Evolutionary conservation across 2,888 invertebrate genomes (phyloP).

Genomic region (Drosophila meridionalis): DNA sequence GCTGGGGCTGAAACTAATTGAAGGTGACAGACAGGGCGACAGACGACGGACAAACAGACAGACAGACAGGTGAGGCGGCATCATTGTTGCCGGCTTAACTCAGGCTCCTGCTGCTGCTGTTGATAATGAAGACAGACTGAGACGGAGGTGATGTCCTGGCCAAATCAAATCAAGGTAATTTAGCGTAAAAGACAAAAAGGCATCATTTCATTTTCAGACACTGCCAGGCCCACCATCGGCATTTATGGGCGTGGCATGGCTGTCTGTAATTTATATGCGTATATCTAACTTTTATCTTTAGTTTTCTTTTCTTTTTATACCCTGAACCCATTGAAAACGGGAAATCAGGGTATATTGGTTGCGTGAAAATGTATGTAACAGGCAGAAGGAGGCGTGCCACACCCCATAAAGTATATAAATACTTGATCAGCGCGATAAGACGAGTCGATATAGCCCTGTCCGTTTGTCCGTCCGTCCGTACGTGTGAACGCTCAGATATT

Average conservation of each 20-base stretch:
- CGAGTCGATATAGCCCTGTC: too few relatives aligned
- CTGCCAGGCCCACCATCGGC: conserved; percentile 5
- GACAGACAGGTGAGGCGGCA: conserved; percentile 1
- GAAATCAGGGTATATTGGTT: too few relatives aligned
- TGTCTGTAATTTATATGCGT: conserved; percentile 42
- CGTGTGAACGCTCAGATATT: too few relatives aligned
- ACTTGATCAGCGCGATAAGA: too few relatives aligned
- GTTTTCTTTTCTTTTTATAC: background rate
- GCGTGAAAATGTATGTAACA: too few relatives aligned
- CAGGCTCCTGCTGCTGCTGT: background rate
- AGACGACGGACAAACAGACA: background rate
- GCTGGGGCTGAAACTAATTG: conserved; percentile 67
- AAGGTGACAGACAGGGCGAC: conserved; percentile 54
- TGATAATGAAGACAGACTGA: conserved; percentile 7
- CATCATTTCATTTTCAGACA: conserved; percentile 68
- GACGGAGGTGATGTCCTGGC: conserved; percentile 12
- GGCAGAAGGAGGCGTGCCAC: too few relatives aligned
- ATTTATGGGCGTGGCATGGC: conserved; percentile 28
- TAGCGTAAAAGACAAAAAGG: conserved; percentile 79
- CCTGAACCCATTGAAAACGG: too few relatives aligned
- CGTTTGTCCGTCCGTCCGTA: too few relatives aligned
- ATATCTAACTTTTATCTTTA: conserved; percentile 11
- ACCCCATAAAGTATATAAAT: too few relatives aligned
- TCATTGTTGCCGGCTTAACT: background rate
- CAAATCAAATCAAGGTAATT: conserved; percentile 81